Conservation (phyloP, 1,140 invertebrate species). For the Papilio aristodemus region DNA sequence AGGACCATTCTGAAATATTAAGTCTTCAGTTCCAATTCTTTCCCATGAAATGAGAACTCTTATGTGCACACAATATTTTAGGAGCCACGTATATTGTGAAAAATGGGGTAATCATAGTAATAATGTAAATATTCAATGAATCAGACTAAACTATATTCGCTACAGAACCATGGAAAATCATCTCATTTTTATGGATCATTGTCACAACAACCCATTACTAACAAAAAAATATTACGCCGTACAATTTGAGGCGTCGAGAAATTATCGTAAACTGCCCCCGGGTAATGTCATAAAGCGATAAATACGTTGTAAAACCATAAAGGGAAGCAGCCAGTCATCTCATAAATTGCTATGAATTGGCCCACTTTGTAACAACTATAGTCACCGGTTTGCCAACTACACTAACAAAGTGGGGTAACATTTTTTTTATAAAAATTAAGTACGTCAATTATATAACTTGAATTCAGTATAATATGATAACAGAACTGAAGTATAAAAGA, state of each 20-base stretch:
- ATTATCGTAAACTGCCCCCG: slow-evolving; percentile 64
- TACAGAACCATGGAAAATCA: not conserved
- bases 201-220: slow-evolving; percentile 1
- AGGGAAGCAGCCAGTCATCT: slow-evolving; percentile 61
- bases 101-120: not conserved
- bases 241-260: slow-evolving; percentile 39
- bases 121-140: not conserved
- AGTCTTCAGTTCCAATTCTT: too few species aligned
- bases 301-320: slow-evolving; percentile 78
- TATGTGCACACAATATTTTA: not conserved
- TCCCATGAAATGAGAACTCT: not conserved
- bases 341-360: slow-evolving; percentile 71
- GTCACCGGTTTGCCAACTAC: slow-evolving; percentile 44
- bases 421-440: slow-evolving; percentile 19
- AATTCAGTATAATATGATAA: not conserved
- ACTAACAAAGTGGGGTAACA: not conserved
- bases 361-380: slow-evolving; percentile 66
- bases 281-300: slow-evolving; percentile 71
- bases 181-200: not conserved
- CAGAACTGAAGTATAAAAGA: not conserved
- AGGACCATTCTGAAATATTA: too few species aligned
- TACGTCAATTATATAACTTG: not conserved
- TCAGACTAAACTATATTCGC: not conserved
- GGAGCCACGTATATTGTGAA: not conserved
- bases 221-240: slow-evolving; percentile 30